These are phyloP conservation scores for Sinocyclocheilus maitianheensis DNA, from an alignment of 2,113 vertebrate genomes.

Conservation along the genomic window DNA sequence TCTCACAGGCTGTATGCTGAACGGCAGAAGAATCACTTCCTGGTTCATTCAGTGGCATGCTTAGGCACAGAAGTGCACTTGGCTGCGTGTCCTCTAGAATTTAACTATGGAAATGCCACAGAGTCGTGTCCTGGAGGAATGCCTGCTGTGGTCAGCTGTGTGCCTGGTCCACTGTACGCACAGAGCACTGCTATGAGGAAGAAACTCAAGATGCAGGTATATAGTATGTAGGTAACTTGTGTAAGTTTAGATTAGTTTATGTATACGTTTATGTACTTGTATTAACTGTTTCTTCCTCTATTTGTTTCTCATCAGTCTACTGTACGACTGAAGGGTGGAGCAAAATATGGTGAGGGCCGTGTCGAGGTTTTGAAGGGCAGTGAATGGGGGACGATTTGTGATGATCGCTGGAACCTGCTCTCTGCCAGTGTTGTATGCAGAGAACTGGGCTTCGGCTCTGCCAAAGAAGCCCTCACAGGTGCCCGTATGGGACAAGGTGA, in stretches of 20 bases:
- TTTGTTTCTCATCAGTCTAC: conserved; percentile 67
- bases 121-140: conserved; percentile 75
- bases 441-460: conserved; percentile 93
- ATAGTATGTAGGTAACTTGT: neutral
- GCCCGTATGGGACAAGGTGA: conserved; percentile 95
- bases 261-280: neutral
- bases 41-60: conserved; percentile 87
- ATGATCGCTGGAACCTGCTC: conserved; percentile 90
- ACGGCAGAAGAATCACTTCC: conserved; percentile 82
- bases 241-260: neutral
- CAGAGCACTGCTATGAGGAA: conserved; percentile 75
- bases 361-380: conserved; percentile 87
- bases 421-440: conserved; percentile 94
- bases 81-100: conserved; percentile 87
- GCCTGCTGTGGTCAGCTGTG: conserved; percentile 87
- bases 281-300: neutral
- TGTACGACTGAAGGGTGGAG: conserved; percentile 87
- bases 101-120: conserved; percentile 80
- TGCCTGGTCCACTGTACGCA: conserved; percentile 80
- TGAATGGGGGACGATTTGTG: conserved; percentile 94
- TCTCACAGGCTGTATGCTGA: conserved; percentile 81
- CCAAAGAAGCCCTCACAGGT: conserved; percentile 89
- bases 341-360: conserved; percentile 84
- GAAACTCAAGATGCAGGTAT: conserved; percentile 74
- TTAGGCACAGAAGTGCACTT: conserved; percentile 87